Conservation (phyloP, 2,888 invertebrate genomes). For the Koerneria pararmatus region DNA sequence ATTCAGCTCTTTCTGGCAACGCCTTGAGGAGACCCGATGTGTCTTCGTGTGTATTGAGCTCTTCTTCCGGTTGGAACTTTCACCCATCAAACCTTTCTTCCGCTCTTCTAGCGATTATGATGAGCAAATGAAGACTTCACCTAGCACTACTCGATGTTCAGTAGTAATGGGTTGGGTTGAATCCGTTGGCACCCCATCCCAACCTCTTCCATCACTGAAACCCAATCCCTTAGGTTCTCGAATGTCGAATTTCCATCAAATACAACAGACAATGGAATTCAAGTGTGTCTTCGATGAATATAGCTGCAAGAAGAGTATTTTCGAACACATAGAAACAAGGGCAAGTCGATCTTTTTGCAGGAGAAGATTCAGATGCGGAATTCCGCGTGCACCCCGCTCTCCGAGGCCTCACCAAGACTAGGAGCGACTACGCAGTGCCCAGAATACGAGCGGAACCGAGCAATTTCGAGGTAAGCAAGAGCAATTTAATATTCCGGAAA, state of each 20-base stretch:
- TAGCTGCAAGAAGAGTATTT: too few species aligned
- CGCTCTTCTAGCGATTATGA: not conserved
- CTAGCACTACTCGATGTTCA: too few species aligned
- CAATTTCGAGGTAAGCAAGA: constrained; percentile 16
- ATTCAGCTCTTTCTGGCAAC: constrained; percentile 15
- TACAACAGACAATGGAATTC: too few species aligned
- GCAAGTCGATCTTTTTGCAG: constrained; percentile 1
- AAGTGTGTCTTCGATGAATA: too few species aligned
- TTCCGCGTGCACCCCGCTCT: constrained; percentile 16
- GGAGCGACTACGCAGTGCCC: constrained; percentile 15
- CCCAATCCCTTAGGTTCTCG: too few species aligned
- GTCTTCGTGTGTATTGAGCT: not conserved
- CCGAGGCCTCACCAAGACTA: constrained; percentile 15
- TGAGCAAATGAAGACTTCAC: not conserved
- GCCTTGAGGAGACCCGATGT: constrained; percentile 14
- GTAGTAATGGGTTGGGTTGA: too few species aligned
- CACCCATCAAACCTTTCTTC: not conserved
- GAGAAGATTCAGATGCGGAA: constrained; percentile 19
- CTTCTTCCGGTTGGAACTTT: not conserved
- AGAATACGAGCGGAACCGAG: constrained; percentile 14
- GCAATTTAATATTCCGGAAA: not conserved
- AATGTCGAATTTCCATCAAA: not conserved
- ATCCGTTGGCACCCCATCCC: too few species aligned
- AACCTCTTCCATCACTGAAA: too few species aligned
- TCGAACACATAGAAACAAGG: too few species aligned